phyloP scores from a whole-genome alignment of 2,113 vertebrate species.

The Mus spicilegus region DNA sequence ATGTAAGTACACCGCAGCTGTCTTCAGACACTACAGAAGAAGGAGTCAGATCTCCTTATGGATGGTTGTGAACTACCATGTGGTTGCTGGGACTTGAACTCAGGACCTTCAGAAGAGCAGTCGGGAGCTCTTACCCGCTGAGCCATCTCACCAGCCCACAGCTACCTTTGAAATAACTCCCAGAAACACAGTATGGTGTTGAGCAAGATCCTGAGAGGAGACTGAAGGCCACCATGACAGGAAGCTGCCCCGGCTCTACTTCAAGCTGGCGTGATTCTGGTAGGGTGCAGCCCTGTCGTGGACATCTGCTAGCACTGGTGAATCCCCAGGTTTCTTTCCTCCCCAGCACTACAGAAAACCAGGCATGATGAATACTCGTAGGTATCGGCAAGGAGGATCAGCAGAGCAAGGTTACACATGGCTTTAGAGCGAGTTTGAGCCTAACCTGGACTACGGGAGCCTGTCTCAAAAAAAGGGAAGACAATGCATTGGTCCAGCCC shows the following conservation, averaged over 20 bases:
- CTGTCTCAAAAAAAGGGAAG: background rate
- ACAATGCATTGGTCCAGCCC: background rate
- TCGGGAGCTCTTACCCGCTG: no score
- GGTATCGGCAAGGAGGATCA: background rate
- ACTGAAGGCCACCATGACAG: background rate
- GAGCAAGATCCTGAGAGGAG: background rate
- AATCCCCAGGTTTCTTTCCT: background rate
- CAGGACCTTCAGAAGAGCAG: no score
- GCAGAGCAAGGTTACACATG: background rate
- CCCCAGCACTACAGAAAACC: background rate
- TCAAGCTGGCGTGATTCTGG: background rate
- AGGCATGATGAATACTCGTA: background rate
- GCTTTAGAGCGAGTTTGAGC: background rate
- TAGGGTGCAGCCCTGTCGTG: no score
- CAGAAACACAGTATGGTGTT: background rate
- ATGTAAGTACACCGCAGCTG: no score
- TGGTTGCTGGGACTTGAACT: no score
- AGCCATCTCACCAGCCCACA: no score
- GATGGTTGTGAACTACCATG: no score
- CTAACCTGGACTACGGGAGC: background rate
- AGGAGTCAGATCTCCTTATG: no score
- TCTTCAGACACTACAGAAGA: no score
- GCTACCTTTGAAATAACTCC: background rate
- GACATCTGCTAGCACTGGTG: background rate
- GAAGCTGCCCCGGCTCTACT: background rate